A percentile compares a stretch with the other conserved stretches of the same genome.
Conservation (phyloP, 2,888 invertebrate species). For the Hypsopygia costalis region DNA sequence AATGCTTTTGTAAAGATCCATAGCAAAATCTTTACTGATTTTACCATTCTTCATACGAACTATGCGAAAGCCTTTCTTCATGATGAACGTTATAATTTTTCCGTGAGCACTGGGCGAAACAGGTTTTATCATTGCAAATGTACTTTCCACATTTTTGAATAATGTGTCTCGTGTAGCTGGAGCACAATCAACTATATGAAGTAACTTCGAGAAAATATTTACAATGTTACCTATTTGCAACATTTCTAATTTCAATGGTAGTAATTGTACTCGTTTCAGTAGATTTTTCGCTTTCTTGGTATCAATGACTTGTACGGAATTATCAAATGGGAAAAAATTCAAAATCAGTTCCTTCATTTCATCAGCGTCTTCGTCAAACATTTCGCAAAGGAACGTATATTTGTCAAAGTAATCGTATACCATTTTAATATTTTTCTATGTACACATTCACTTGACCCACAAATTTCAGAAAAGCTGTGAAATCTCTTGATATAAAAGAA, state of each 20-base stretch:
- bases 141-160: constrained; percentile 83
- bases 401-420: constrained; percentile 77
- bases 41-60: constrained; percentile 87
- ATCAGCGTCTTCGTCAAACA: constrained; percentile 90
- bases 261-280: constrained; percentile 83
- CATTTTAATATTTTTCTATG: constrained; percentile 17
- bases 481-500: no score
- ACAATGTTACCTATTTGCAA: constrained; percentile 88
- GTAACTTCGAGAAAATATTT: constrained; percentile 86
- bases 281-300: constrained; percentile 80
- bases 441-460: no score
- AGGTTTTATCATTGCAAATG: constrained; percentile 90
- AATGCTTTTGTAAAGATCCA: constrained; percentile 81
- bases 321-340: constrained; percentile 88
- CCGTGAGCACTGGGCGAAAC: constrained; percentile 86
- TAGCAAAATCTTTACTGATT: constrained; percentile 84
- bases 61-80: constrained; percentile 82
- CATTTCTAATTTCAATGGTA: constrained; percentile 82
- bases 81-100: constrained; percentile 86
- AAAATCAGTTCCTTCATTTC: constrained; percentile 85
- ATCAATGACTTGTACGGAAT: constrained; percentile 89
- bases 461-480: background rate
- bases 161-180: constrained; percentile 84
- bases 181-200: constrained; percentile 85
- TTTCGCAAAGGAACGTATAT: constrained; percentile 86